Percentiles rank a stretch among this genome's conserved stretches.
These are phyloP conservation scores for Branchipolynoe longqiensis DNA, from an alignment of 2,888 invertebrate genomes.

Conservation along the genomic window DNA sequence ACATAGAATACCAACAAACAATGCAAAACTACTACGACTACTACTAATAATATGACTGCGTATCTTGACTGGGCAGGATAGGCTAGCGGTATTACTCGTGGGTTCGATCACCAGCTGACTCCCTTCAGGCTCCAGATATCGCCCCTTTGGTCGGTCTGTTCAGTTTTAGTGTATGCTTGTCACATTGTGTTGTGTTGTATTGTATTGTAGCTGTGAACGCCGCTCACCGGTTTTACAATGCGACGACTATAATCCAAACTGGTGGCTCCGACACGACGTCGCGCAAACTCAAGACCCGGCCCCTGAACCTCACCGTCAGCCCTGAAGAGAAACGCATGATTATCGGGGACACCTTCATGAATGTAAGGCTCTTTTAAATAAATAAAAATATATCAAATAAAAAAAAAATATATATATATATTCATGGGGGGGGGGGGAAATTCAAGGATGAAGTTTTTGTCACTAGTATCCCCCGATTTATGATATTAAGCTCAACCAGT, in stretches of 20 bases:
- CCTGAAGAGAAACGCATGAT: conserved; percentile 99
- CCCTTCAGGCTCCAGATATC: no score
- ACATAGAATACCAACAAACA: no score
- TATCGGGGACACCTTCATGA: conserved; percentile 99
- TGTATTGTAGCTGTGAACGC: conserved; percentile 83
- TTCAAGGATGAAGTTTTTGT: no score
- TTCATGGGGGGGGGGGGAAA: neutral
- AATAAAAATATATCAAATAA: neutral
- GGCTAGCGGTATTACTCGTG: no score
- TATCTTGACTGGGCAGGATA: no score
- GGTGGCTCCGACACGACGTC: conserved; percentile 82
- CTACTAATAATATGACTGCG: no score
- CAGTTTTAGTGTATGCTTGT: conserved; percentile 25
- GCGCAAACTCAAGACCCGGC: conserved; percentile 82
- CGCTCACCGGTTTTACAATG: conserved; percentile 84
- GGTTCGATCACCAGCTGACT: no score
- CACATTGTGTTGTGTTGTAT: neutral
- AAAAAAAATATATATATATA: neutral
- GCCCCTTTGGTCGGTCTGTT: no score
- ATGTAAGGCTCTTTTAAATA: conserved; percentile 81
- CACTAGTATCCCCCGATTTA: no score
- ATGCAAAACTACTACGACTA: no score
- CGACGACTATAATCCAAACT: conserved; percentile 91
- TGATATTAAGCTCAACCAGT: no score
- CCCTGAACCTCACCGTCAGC: conserved; percentile 83